Conservation (phyloP, 2,797 vertebrate genomes). For the Chaetodon trifasciatus region DNA sequence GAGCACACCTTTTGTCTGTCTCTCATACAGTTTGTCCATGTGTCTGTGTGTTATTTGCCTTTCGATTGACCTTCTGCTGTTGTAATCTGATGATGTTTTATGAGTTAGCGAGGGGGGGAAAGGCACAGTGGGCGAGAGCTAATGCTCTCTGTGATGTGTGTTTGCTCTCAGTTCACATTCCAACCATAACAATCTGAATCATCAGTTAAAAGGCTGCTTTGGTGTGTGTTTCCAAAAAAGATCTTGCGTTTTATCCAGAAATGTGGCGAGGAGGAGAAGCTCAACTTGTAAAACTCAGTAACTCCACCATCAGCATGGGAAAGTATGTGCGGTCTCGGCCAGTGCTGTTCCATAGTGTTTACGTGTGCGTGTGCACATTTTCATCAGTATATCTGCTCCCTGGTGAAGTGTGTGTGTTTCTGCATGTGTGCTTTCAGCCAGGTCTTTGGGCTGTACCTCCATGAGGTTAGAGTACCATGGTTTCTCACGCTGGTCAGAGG, state of each 20-base stretch:
- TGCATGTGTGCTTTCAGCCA: conserved; percentile 24
- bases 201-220: conserved; percentile 72
- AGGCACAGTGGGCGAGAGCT: conserved; percentile 60
- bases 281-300: conserved; percentile 73
- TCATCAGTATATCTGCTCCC: conserved; percentile 7
- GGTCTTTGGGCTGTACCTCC: conserved; percentile 53
- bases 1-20: conserved; percentile 10
- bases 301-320: conserved; percentile 68
- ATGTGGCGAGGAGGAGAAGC: conserved; percentile 63
- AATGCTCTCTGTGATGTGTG: conserved; percentile 78
- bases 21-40: neutral
- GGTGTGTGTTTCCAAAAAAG: conserved; percentile 74
- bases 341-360: conserved; percentile 32
- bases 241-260: conserved; percentile 68
- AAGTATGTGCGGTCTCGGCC: conserved; percentile 74
- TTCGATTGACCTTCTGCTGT: conserved; percentile 64
- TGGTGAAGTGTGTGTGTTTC: conserved; percentile 20
- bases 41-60: conserved; percentile 48
- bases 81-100: conserved; percentile 73
- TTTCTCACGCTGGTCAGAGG: conserved; percentile 78
- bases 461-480: conserved; percentile 63
- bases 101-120: conserved; percentile 44
- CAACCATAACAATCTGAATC: conserved; percentile 82
- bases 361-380: conserved; percentile 22
- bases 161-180: conserved; percentile 77